A percentile compares a stretch with the other conserved stretches of the same genome.
These are phyloP conservation scores for Rhinatrema bivittatum DNA, from an alignment of 2,797 vertebrate genomes.

Conservation along the genomic window DNA sequence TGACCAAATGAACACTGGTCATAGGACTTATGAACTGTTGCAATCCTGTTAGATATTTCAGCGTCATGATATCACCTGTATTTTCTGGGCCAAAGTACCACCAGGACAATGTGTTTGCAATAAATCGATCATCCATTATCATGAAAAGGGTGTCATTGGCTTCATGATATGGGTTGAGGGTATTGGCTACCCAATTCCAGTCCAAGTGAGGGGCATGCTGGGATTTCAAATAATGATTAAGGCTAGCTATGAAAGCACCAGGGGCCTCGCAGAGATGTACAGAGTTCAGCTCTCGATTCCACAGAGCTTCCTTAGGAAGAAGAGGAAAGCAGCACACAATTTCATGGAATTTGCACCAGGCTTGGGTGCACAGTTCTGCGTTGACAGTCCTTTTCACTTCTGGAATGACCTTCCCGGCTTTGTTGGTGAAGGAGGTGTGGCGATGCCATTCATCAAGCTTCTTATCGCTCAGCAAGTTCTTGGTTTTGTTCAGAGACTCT, in stretches of 20 bases:
- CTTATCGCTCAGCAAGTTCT: slow-evolving; percentile 87
- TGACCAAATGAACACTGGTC: slow-evolving; percentile 74
- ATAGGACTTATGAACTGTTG: slow-evolving; percentile 66
- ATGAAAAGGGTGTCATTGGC: slow-evolving; percentile 75
- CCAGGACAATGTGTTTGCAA: slow-evolving; percentile 78
- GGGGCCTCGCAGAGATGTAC: slow-evolving; percentile 92
- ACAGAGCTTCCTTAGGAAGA: slow-evolving; percentile 66
- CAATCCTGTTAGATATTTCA: slow-evolving; percentile 74
- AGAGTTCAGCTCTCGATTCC: slow-evolving; percentile 68
- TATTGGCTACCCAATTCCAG: slow-evolving; percentile 89
- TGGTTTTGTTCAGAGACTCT: slow-evolving; percentile 77
- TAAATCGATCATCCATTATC: slow-evolving; percentile 83
- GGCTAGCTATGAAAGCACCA: slow-evolving; percentile 84
- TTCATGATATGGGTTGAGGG: slow-evolving; percentile 89
- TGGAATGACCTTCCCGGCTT: slow-evolving; percentile 76
- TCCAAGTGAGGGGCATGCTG: slow-evolving; percentile 60
- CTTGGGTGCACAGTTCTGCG: slow-evolving; percentile 91
- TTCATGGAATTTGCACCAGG: slow-evolving; percentile 93
- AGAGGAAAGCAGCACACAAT: slow-evolving; percentile 72
- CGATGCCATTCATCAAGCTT: slow-evolving; percentile 83
- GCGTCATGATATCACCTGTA: slow-evolving; percentile 82
- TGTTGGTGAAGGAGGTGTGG: slow-evolving; percentile 89
- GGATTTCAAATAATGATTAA: slow-evolving; percentile 87
- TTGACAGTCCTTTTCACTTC: slow-evolving; percentile 68
- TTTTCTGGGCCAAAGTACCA: slow-evolving; percentile 95